Conservation (phyloP, 2,797 vertebrate species). For the Percopsis omiscomaycus region DNA sequence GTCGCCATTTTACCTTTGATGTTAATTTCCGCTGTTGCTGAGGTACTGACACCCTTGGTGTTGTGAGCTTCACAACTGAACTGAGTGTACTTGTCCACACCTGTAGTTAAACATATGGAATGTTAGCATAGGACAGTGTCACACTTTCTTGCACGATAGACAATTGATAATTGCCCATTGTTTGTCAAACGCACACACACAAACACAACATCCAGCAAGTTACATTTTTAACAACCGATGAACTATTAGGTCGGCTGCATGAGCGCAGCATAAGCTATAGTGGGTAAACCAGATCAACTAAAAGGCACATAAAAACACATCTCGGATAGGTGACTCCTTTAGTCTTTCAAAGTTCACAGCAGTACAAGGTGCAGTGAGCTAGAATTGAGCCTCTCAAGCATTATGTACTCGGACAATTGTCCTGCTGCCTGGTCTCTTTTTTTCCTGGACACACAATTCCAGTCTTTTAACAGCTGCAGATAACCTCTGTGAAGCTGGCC, state of each 20-base stretch:
- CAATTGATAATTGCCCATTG: too few species aligned
- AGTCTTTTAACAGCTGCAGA: slow-evolving; percentile 57
- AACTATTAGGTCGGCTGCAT: not conserved
- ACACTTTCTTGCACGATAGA: not conserved
- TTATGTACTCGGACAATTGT: slow-evolving; percentile 36
- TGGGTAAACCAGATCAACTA: not conserved
- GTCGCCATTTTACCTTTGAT: slow-evolving; percentile 84
- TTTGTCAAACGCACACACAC: too few species aligned
- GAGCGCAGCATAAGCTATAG: not conserved
- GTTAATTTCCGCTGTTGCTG: slow-evolving; percentile 84
- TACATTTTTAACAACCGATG: not conserved
- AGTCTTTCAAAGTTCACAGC: slow-evolving; percentile 29
- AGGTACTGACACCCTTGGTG: slow-evolving; percentile 84
- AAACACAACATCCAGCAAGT: not conserved
- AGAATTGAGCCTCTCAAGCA: slow-evolving; percentile 31
- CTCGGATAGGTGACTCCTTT: slow-evolving; percentile 23
- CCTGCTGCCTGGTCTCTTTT: slow-evolving; percentile 38
- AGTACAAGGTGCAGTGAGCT: slow-evolving; percentile 9
- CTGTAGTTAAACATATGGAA: slow-evolving; percentile 62
- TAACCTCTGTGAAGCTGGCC: slow-evolving; percentile 31
- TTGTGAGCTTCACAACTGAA: slow-evolving; percentile 95
- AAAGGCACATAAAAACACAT: not conserved
- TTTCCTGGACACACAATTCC: slow-evolving; percentile 55
- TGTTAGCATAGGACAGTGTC: slow-evolving; percentile 4
- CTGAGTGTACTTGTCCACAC: slow-evolving; percentile 77